A percentile compares a stretch with the other conserved stretches of the same genome.
Conservation (phyloP, 2,113 vertebrate species). For the Meriones unguiculatus region DNA sequence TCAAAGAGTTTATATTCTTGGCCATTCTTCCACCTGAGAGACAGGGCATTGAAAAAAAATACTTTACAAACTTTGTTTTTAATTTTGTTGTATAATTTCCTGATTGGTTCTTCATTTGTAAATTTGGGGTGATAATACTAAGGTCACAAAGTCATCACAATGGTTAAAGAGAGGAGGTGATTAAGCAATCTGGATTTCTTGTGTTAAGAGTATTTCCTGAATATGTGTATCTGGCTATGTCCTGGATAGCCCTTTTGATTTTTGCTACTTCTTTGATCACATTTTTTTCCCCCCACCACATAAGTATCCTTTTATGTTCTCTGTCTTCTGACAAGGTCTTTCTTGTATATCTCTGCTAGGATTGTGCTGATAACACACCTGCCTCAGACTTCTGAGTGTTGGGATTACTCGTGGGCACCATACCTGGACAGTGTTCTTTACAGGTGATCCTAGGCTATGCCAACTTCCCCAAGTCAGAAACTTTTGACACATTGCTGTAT, state of each 20-base stretch:
- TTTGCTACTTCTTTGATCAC: constrained; percentile 3
- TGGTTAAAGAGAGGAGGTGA: background rate
- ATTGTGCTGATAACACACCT: background rate
- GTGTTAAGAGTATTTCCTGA: background rate
- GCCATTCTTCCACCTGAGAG: background rate
- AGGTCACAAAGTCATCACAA: background rate
- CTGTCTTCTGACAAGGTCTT: background rate
- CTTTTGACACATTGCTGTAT: background rate
- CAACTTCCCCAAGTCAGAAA: background rate
- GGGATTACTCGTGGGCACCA: background rate
- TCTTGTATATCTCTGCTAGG: background rate
- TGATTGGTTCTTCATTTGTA: background rate
- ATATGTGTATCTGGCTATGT: background rate
- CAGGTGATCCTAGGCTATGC: background rate
- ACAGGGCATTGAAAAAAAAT: background rate
- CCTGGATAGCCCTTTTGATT: background rate
- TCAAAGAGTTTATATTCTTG: background rate
- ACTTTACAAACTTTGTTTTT: background rate
- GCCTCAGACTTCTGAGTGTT: too few relatives aligned
- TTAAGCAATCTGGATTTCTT: background rate
- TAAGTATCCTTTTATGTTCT: background rate
- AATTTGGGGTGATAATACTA: background rate
- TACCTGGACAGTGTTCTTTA: background rate
- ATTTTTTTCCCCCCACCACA: background rate
- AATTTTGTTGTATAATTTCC: background rate